Evolutionary conservation across 1,140 invertebrate genomes (phyloP), one percentile per base, ranked within the genome.

Genomic region (Anastrepha ludens): DNA sequence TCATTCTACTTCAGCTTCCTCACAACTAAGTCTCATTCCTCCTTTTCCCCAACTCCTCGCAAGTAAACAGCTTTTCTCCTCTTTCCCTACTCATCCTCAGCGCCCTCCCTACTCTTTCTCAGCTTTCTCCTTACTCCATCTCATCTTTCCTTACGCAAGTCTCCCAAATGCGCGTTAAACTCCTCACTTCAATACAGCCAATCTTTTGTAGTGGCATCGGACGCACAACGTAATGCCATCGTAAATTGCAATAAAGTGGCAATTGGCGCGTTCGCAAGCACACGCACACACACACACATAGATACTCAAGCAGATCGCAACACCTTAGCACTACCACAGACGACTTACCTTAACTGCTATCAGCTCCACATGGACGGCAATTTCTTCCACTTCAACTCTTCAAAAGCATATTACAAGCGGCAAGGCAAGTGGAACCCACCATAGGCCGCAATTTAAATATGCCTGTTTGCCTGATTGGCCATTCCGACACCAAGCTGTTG

Each of bases 401-500:
- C 47, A 47, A 15, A 13, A 55, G n/a, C 74, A 81, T 50, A 29
- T 41, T n/a, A 20, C 64, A n/a, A 4, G 4, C 20, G 44, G 13
- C 67, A 81, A 67, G 47, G 74, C n/a, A 81, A 70, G 11, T 20
- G 74, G 47, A 81, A 47, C 47, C 17, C 20, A 41, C 9, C 0
- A 7, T 13, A 17, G 47, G 15, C 9, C 47, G 74, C 74, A 81
- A 55, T 81, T 81, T 81, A 81, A 81, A 81, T 81, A 81, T 81
- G 74, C 74, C 44, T 81, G 74, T 81, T 81, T 81, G 74, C 74
- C 47, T 81, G 74, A 81, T 81, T 81, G 74, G 74, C 74, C 74
- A 81, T 81, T 81, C 74, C 47, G 74, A 81, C 74, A 81, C 74
- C 74, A 81, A 81, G 74, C 74, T 81, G 74, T 81, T 81, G 74